Evolutionary conservation across 1,140 invertebrate genomes (phyloP).

Genomic region (Eupeodes corollae): DNA sequence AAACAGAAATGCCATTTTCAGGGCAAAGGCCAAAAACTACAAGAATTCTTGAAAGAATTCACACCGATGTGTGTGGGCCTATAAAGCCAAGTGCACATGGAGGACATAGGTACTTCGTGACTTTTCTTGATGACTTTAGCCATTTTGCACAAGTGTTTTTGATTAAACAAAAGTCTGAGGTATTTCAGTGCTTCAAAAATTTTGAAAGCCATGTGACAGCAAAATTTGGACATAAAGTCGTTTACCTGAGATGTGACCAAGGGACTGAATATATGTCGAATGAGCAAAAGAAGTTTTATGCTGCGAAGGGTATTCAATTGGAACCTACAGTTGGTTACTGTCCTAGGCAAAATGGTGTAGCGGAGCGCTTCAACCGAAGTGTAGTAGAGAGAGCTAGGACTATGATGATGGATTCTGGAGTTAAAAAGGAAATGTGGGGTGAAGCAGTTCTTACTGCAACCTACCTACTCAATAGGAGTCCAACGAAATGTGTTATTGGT

Average conservation of each 20-base stretch:
- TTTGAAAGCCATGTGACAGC: slow-evolving; percentile 20
- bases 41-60: not conserved
- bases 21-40: not conserved
- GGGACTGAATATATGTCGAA: slow-evolving; percentile 18
- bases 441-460: no score
- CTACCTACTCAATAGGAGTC: slow-evolving; percentile 5
- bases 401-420: no score
- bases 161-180: not conserved
- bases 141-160: not conserved
- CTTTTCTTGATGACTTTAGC: not conserved
- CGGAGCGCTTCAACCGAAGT: slow-evolving; percentile 21
- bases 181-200: not conserved
- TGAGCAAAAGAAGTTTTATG: slow-evolving; percentile 1
- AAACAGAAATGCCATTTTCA: not conserved
- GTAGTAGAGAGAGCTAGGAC: slow-evolving; percentile 17
- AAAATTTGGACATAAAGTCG: no score
- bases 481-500: slow-evolving; percentile 19
- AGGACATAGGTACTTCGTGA: not conserved
- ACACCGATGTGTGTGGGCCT: no score
- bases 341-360: slow-evolving; percentile 26
- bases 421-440: no score
- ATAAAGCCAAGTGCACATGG: not conserved
- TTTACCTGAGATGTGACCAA: slow-evolving; percentile 24
- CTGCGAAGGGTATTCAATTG: slow-evolving; percentile 8
- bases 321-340: slow-evolving; percentile 18